These are phyloP conservation scores for Hypotaenidia philippensis DNA, from an alignment of 2,797 vertebrate genomes.

Conservation along the genomic window DNA sequence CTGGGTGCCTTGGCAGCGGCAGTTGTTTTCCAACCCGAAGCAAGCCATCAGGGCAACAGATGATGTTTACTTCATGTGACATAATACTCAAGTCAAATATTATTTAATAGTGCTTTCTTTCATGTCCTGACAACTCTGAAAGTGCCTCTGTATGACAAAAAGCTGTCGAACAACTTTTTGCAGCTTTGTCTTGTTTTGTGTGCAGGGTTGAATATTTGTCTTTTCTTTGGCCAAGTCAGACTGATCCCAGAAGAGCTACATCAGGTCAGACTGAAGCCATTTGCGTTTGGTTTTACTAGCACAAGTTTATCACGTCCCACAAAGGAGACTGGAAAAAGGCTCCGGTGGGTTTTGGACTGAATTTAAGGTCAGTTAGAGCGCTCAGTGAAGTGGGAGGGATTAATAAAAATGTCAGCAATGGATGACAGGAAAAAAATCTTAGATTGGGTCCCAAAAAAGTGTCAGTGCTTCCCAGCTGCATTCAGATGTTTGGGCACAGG, in stretches of 20 bases:
- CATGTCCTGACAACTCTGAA: conserved; percentile 75
- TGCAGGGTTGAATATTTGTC: conserved; percentile 20
- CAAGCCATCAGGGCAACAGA: conserved; percentile 77
- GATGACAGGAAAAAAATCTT: background rate
- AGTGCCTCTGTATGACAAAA: conserved; percentile 75
- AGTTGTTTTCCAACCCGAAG: conserved; percentile 60
- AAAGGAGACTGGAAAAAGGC: background rate
- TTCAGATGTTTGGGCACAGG: background rate
- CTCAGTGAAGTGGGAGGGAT: background rate
- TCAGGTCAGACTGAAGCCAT: conserved; percentile 49
- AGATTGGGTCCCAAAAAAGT: background rate
- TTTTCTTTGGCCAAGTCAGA: conserved; percentile 42
- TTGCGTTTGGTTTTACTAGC: background rate
- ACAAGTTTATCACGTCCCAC: background rate
- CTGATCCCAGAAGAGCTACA: conserved; percentile 31
- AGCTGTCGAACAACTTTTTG: conserved; percentile 66
- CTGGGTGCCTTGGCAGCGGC: conserved; percentile 62
- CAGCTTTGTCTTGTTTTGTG: conserved; percentile 68
- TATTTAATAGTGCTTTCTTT: conserved; percentile 77
- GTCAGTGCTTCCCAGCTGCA: background rate
- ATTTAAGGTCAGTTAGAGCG: background rate
- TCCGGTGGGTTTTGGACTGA: background rate
- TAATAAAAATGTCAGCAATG: background rate
- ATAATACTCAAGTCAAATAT: conserved; percentile 76
- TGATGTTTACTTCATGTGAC: conserved; percentile 81